Evolutionary conservation across 2,113 vertebrate species (phyloP).

Genomic region (Pycnonotus jocosus): DNA sequence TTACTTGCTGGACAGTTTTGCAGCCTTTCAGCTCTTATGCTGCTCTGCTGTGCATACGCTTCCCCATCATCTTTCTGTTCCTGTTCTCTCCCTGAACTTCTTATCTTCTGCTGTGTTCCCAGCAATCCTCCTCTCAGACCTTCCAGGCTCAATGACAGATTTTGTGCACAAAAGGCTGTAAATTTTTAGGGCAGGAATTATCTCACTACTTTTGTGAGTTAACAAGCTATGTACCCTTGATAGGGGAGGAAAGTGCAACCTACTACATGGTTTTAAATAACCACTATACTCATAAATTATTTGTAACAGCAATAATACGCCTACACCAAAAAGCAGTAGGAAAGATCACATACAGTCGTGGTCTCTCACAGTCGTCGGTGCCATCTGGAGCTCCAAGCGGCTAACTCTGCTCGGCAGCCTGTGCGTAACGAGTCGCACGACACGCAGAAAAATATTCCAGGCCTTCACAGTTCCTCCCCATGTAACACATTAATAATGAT

Average conservation of each 20-base stretch:
- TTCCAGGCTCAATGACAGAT: not conserved
- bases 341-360: not conserved
- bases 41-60: fast-evolving
- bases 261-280: slow-evolving; percentile 46
- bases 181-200: slow-evolving; percentile 14
- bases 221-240: slow-evolving; percentile 3
- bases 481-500: not conserved
- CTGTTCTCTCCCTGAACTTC: not conserved
- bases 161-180: slow-evolving; percentile 1
- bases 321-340: slow-evolving; percentile 13
- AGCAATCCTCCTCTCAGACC: not conserved
- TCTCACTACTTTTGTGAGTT: not conserved
- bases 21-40: not conserved
- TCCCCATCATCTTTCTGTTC: not conserved
- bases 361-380: not conserved
- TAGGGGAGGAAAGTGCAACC: not conserved
- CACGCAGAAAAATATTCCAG: not conserved
- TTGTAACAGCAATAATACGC: slow-evolving; percentile 42
- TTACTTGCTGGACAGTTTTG: not conserved
- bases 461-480: not conserved
- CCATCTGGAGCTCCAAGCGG: not conserved
- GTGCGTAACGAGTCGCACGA: not conserved
- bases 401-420: not conserved
- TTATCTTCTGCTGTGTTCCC: not conserved
- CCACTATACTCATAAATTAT: slow-evolving; percentile 24